Conservation (phyloP, 2,888 invertebrate species). For the Zygogramma bicolorata region DNA sequence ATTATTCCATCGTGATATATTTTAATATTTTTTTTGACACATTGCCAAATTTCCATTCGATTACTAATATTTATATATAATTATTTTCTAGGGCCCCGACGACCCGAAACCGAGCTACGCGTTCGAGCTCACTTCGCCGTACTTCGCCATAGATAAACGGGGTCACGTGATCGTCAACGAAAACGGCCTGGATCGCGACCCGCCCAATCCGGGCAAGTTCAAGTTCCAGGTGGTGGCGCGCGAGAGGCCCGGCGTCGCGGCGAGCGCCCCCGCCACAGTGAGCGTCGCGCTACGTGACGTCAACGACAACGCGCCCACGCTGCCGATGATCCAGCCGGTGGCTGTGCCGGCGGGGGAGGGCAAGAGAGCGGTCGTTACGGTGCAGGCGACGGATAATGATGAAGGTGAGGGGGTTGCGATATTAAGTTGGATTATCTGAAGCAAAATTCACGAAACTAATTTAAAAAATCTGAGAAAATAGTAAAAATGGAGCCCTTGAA, state of each 20-base stretch:
- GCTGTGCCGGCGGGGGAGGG: conserved; percentile 73
- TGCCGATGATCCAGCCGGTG: conserved; percentile 85
- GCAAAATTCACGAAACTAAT: no score
- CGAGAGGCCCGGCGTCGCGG: conserved; percentile 82
- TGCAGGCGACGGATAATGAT: conserved; percentile 87
- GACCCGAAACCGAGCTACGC: conserved; percentile 85
- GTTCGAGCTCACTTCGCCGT: conserved; percentile 87
- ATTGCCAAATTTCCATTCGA: no score
- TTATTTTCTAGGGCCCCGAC: conserved; percentile 76
- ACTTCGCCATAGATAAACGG: conserved; percentile 81
- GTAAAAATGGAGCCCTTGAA: no score
- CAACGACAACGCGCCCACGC: conserved; percentile 87
- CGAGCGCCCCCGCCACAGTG: conserved; percentile 85
- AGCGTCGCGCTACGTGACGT: conserved; percentile 83
- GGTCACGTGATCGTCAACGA: conserved; percentile 84
- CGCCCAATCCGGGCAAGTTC: conserved; percentile 85
- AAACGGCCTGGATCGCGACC: conserved; percentile 87
- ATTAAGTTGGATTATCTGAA: no score
- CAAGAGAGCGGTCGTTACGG: conserved; percentile 59
- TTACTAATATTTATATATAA: no score
- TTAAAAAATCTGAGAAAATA: no score
- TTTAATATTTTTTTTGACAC: no score
- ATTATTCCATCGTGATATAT: no score
- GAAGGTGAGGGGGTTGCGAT: conserved; percentile 66
- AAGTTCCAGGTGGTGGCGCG: conserved; percentile 91